Base-by-base conservation (phyloP, 2,888 invertebrate species). In the Clusia tigrina region DNA sequence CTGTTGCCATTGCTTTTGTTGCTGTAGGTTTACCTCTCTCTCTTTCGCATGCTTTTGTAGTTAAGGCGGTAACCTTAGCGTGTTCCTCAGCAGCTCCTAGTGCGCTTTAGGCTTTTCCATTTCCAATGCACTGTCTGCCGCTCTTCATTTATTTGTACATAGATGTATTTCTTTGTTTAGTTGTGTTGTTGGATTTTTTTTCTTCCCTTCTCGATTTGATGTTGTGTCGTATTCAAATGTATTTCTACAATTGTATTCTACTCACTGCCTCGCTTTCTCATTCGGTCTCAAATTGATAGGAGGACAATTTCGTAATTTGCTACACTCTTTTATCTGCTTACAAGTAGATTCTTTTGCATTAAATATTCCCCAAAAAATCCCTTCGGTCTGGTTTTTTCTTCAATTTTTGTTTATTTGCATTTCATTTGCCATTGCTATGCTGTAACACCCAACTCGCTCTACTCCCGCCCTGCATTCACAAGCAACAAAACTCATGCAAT, bases 61-160 rank as follows among this genome's bases (percentile, higher is more conserved):
- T 20, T 24, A 54, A 54, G 54, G 54, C 54, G 54, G 54, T 54
- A 54, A 54, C 54, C 54, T 54, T 54, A 54, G 54, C 32, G 32
- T 15, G n/a, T 42, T 15, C 32, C 6, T 32, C n/a, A 42, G 12
- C 2, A 42, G 10, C n/a, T 42, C n/a, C 42, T 6, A 32, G 12
- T 32, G 6, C 32, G 32, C 42, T 42, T 10, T 42, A 42, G 15
- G 42, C n/a, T 26, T 52, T 54, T 25, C 54, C 26, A 54, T 54
- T 54, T 32, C 54, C 54, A 54, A 6, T 54, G 37, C n/a, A 17
- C 42, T n/a, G 42, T n/a, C 32, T 9, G 53, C 24, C 24, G 26
- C 54, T 54, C 26, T 54, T 54, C 32, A 54, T 54, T 54, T 32
- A 32, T 54, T 54, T n/a, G n/a, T n/a, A n/a, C n/a, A n/a, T n/a